Conservation (phyloP, 2,113 vertebrate genomes). For the Trogon melanurus region DNA sequence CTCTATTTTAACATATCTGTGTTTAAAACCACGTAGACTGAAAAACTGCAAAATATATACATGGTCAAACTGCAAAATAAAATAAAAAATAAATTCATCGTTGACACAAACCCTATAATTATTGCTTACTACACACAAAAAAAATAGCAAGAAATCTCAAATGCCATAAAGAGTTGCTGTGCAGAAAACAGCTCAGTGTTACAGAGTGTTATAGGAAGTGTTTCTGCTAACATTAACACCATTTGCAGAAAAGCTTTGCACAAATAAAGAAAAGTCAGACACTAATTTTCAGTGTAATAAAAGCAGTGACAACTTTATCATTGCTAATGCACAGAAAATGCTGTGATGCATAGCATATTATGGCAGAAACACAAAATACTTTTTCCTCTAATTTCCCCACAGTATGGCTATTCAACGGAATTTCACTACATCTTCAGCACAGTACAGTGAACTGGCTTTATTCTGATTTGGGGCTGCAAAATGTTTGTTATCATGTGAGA, state of each 20-base stretch:
- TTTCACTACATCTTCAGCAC: neutral
- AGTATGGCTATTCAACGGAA: neutral
- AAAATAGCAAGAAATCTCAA: neutral
- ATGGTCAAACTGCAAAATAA: neutral
- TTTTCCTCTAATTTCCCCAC: neutral
- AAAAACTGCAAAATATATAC: neutral
- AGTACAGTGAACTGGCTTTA: neutral
- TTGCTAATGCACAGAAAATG: neutral
- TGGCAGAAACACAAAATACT: neutral
- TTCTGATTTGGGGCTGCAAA: neutral
- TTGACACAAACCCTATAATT: neutral
- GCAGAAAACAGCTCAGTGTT: neutral
- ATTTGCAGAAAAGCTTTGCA: slow-evolving; percentile 13
- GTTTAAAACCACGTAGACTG: neutral
- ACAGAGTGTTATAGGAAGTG: neutral
- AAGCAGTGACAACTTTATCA: neutral
- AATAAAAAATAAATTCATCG: neutral
- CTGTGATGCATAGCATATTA: neutral
- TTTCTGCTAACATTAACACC: neutral
- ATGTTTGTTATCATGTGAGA: neutral
- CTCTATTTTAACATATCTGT: neutral
- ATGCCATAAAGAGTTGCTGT: neutral
- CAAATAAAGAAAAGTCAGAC: slow-evolving; percentile 4
- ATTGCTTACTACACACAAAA: neutral
- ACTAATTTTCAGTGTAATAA: slow-evolving; percentile 30